These are phyloP conservation scores for Psammodynastes pulverulentus DNA, from an alignment of 2,113 vertebrate genomes.

Conservation along the genomic window DNA sequence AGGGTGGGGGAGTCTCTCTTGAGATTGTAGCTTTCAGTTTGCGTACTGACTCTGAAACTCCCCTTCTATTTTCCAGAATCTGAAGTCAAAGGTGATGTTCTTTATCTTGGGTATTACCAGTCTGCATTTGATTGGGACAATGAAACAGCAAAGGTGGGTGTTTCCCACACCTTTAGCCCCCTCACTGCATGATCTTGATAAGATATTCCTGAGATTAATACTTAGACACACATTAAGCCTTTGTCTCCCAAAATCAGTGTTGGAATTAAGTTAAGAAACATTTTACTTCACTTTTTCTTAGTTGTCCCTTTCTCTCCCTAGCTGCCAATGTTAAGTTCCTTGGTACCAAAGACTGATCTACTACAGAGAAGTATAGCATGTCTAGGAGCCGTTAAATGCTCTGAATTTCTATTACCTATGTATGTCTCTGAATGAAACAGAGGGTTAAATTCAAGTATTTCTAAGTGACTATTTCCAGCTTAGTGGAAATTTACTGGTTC, in stretches of 20 bases:
- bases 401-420: neutral
- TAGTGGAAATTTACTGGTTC: neutral
- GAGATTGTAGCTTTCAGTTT: neutral
- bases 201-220: neutral
- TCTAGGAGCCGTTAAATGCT: neutral
- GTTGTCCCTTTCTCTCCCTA: neutral
- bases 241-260: neutral
- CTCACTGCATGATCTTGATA: no score
- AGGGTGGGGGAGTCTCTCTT: neutral
- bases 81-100: constrained; percentile 87
- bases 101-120: constrained; percentile 88
- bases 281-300: neutral
- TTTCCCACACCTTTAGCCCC: neutral
- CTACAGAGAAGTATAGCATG: neutral
- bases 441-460: neutral
- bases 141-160: constrained; percentile 22
- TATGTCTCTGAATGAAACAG: neutral
- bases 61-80: constrained; percentile 72
- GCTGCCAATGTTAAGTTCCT: neutral
- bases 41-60: neutral
- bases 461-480: neutral
- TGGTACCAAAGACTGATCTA: neutral
- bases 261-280: neutral
- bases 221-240: neutral
- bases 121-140: constrained; percentile 56